Base-by-base conservation (phyloP, 2,797 vertebrate genomes). In the Bradypodion ventrale region DNA sequence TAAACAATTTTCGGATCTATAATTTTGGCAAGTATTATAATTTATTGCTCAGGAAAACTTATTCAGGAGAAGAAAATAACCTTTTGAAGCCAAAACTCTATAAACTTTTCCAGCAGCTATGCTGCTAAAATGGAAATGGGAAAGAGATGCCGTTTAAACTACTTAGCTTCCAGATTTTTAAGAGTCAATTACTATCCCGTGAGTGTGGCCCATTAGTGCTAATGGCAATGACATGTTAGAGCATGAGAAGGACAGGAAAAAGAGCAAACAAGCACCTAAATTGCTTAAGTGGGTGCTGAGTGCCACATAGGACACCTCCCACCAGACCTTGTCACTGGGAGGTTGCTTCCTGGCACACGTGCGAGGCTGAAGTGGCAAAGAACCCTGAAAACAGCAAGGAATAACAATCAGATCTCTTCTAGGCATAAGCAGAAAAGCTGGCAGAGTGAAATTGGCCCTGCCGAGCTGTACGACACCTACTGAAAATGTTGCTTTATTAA, bases 161-260 rank as follows among this genome's bases (percentile, higher is more conserved):
- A n/a, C 32, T 40, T 42, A 73, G 60, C 35, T 60, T 70, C 49
- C 60, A 82, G 59, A 40, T 56, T n/a, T 25, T 81, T 59, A 73
- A 65, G 13, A 46, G 2, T 75, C 21, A 69, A 85, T 3, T 1
- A 9, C 69, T 16, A 37, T 68, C 74, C 83, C 9, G 35, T 44
- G 16, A 87, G 5, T 0, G 23, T 37, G 35, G 42, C 85, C 15
- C 60, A 75, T 16, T 69, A 85, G 27, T 1, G 0, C 0, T 79
- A 87, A 84, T 72, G 25, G 49, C 83, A 73, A 52, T 49, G 78
- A 78, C 70, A 87, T 12, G 56, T 27, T n/a, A n/a, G 44, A 87
- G 25, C 70, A 80, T 75, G 23, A 80, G 69, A 59, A 88, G 25
- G 15, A 79, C n/a, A 76, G 52, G 83, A 56, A 87, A 66, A 35